Conservation (phyloP, 2,113 vertebrate species). For the Casuarius casuarius region DNA sequence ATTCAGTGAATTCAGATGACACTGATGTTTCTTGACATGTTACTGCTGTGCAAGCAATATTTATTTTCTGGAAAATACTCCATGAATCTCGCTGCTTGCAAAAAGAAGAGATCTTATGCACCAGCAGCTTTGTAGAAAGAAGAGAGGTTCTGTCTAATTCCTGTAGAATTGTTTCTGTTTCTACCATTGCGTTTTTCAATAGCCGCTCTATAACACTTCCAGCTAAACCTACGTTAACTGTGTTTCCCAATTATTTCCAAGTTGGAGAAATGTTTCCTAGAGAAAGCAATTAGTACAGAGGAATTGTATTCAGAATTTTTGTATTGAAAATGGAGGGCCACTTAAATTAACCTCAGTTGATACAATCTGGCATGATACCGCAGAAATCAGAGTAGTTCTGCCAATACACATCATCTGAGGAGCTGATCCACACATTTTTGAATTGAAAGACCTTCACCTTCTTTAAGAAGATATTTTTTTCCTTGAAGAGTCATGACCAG, state of each 20-base stretch:
- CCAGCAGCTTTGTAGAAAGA: not conserved
- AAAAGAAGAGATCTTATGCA: not conserved
- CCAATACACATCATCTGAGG: not conserved
- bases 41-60: not conserved
- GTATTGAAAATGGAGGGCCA: not conserved
- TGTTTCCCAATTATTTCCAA: not conserved
- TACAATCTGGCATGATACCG: not conserved
- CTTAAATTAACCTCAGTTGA: not conserved
- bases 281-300: not conserved
- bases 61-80: not conserved
- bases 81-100: not conserved
- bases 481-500: not conserved
- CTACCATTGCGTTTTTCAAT: not conserved
- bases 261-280: not conserved
- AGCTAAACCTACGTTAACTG: not conserved
- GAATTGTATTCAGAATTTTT: not conserved
- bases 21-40: not conserved
- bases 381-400: not conserved
- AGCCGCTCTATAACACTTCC: not conserved
- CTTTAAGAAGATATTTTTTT: not conserved
- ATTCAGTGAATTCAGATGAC: not conserved
- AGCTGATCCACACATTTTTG: not conserved
- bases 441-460: not conserved
- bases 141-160: not conserved
- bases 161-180: not conserved